Conservation (phyloP, 2,888 invertebrate species). For the Hetaerina titia region DNA sequence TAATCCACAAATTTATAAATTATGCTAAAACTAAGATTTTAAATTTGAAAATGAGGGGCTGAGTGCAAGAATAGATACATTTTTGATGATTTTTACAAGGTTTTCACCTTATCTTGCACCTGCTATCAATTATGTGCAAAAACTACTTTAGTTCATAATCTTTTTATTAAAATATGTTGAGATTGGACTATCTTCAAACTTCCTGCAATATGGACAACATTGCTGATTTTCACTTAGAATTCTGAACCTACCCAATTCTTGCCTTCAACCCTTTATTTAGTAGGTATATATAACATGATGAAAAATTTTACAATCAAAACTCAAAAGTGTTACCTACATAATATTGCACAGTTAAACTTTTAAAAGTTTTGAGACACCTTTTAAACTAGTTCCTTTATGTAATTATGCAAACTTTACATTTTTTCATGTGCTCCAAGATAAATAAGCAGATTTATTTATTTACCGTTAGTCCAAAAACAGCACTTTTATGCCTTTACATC, state of each 20-base stretch:
- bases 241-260: not conserved
- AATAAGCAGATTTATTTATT: not conserved
- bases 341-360: constrained; percentile 52
- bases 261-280: not conserved
- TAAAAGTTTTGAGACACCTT: not conserved
- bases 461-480: too few relatives aligned
- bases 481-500: too few relatives aligned
- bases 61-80: not conserved
- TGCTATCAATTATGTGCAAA: not conserved
- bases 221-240: not conserved
- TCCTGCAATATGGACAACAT: not conserved
- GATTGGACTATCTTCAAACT: not conserved
- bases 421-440: not conserved
- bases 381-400: not conserved
- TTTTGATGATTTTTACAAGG: not conserved
- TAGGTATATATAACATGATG: not conserved
- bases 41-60: not conserved
- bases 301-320: not conserved
- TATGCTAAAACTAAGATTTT: not conserved
- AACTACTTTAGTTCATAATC: not conserved
- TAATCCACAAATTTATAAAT: not conserved
- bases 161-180: not conserved
- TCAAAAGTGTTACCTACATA: not conserved
- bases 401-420: not conserved
- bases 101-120: too few relatives aligned